Conservation (phyloP, 2,113 vertebrate species). For the Mormoops blainvillei region DNA sequence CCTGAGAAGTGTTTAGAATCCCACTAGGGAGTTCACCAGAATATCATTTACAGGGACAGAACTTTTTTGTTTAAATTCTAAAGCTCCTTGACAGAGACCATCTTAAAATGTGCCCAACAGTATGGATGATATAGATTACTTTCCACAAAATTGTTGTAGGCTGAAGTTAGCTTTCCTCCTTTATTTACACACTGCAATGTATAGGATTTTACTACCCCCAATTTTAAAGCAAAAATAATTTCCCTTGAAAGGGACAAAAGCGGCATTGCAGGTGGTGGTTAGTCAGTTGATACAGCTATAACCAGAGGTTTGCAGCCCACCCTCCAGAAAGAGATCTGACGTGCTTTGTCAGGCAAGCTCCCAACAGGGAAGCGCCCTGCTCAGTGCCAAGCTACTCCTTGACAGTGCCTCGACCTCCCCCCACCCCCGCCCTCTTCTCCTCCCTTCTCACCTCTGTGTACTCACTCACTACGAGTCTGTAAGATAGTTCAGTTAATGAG, state of each 20-base stretch:
- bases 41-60: neutral
- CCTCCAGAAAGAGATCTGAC: neutral
- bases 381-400: neutral
- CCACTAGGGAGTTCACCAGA: neutral
- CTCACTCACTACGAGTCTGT: neutral
- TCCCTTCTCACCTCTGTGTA: neutral
- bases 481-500: neutral
- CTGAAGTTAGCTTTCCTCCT: neutral
- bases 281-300: neutral
- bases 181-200: neutral
- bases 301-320: neutral
- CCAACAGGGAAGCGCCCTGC: neutral
- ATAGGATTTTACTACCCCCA: neutral
- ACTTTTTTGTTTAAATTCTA: neutral
- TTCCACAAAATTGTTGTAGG: neutral
- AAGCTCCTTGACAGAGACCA: neutral
- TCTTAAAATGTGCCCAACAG: neutral
- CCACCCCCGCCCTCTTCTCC: neutral
- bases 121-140: neutral
- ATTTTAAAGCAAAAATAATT: neutral
- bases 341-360: neutral
- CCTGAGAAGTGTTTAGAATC: neutral
- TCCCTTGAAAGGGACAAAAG: neutral
- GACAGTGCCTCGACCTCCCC: neutral
- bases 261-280: neutral